Evolutionary conservation across 2,113 vertebrate species (phyloP), one percentile per base, ranked within the genome.

Genomic region (Climacteris rufus): DNA sequence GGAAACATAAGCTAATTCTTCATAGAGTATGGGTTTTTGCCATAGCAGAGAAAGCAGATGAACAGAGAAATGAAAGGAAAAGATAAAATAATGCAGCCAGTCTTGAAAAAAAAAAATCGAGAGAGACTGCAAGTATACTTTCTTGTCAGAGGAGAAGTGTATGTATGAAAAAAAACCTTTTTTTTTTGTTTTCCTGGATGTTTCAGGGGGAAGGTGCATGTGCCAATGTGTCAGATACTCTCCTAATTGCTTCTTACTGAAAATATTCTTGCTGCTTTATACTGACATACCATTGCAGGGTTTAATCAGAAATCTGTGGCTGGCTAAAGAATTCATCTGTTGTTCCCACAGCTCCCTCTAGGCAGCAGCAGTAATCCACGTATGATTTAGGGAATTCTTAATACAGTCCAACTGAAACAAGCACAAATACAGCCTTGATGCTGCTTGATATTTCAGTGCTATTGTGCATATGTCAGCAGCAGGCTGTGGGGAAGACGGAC

Each of bases 301-400:
- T 82, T 93, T 64, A 71, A 40, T 9, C 4, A 5, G 14, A 80
- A 69, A 42, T 59, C 15, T 47, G 35, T 49, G 44, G 54, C 39
- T 81, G 66, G 40, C 37, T 79, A 12, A 17, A n/a, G 12, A 89
- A 35, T 8, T 10, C 4, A 30, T 65, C 28, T 53, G 89, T 57
- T 80, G 39, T 96, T 95, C 75, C 84, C 53, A 28, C 24, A 42
- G 45, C 66, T 87, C 16, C 95, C 95, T 95, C 81, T 96, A 95
- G 91, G 87, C 66, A 96, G 95, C 94, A 96, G 94, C 74, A 96
- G 63, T 57, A 83, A 60, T n/a, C 72, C 78, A 82, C 10, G 0
- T 40, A 57, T 7, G 40, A n/a, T 33, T 53, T 35, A 27, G 13
- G n/a, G 49, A 84, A 30, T 89, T 82, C 53, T 68, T 82, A 12